Conservation (phyloP, 2,797 vertebrate genomes). For the Holocentrus rufus region DNA sequence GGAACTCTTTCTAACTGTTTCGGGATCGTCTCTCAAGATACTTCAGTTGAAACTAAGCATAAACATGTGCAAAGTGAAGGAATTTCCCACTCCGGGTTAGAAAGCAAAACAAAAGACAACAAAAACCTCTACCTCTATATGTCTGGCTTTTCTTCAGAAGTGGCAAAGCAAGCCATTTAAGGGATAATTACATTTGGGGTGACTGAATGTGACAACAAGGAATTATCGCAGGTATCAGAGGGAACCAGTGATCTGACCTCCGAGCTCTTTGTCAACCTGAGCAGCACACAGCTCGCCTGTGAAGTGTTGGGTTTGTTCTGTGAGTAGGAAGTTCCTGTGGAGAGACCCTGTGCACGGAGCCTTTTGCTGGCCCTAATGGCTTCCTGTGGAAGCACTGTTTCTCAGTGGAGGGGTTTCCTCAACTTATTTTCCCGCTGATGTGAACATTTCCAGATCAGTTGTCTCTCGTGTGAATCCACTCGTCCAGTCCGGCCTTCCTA, state of each 20-base stretch:
- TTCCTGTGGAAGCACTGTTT: slow-evolving; percentile 79
- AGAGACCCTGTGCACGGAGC: slow-evolving; percentile 59
- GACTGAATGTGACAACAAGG: slow-evolving; percentile 5
- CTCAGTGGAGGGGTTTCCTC: slow-evolving; percentile 75
- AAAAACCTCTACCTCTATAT: neutral
- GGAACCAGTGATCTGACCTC: slow-evolving; percentile 36
- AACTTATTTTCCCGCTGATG: slow-evolving; percentile 76
- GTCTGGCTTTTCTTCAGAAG: slow-evolving; percentile 18
- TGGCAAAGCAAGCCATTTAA: slow-evolving; percentile 5
- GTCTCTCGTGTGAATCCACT: slow-evolving; percentile 57
- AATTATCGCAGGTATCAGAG: slow-evolving; percentile 12
- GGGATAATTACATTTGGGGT: neutral
- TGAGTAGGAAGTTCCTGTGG: slow-evolving; percentile 75
- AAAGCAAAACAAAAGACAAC: no score
- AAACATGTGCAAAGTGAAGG: slow-evolving; percentile 28
- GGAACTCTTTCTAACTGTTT: slow-evolving; percentile 14
- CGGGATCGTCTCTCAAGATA: slow-evolving; percentile 29
- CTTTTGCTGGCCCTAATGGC: slow-evolving; percentile 64
- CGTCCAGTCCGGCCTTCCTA: slow-evolving; percentile 26
- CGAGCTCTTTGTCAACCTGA: slow-evolving; percentile 25
- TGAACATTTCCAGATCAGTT: slow-evolving; percentile 72
- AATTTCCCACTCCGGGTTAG: neutral
- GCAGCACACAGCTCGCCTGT: slow-evolving; percentile 30
- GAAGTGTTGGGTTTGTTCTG: slow-evolving; percentile 49
- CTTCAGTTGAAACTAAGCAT: slow-evolving; percentile 18